A percentile compares a stretch with the other conserved stretches of the same genome.
Conservation (phyloP, 2,888 invertebrate genomes). For the Noctua comes region DNA sequence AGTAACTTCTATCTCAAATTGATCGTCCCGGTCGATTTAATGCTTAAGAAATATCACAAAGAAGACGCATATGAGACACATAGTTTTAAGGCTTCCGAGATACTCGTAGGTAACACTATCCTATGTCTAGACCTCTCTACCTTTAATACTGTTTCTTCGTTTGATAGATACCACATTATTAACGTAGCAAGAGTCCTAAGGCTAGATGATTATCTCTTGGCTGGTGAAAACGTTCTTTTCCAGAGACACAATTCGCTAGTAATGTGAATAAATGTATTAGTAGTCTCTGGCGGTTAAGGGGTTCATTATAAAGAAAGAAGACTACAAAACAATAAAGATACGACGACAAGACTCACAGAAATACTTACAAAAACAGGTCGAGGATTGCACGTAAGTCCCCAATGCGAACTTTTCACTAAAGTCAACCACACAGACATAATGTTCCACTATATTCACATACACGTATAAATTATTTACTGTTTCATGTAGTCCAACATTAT, state of each 20-base stretch:
- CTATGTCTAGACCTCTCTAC: neutral
- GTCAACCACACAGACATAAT: constrained; percentile 91
- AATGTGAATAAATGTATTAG: neutral
- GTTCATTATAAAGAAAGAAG: too few species aligned
- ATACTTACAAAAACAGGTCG: constrained; percentile 85
- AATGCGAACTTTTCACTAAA: constrained; percentile 88
- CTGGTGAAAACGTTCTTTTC: neutral
- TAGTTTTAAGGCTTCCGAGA: neutral
- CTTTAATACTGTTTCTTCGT: neutral
- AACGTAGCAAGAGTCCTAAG: neutral
- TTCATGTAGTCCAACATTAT: constrained; percentile 41
- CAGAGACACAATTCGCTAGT: too few species aligned
- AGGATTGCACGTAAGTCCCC: constrained; percentile 86
- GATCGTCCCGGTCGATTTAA: too few species aligned
- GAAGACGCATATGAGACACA: neutral
- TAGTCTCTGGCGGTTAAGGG: neutral
- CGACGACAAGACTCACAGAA: neutral
- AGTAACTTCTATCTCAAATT: too few species aligned
- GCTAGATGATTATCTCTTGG: too few species aligned
- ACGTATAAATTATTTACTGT: constrained; percentile 33
- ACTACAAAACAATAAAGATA: neutral
- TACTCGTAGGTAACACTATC: neutral
- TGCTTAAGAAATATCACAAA: neutral
- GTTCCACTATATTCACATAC: constrained; percentile 26
- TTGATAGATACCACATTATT: neutral